These are phyloP conservation scores for Phataginus tetradactyla DNA, from an alignment of 2,797 vertebrate genomes.

Conservation along the genomic window DNA sequence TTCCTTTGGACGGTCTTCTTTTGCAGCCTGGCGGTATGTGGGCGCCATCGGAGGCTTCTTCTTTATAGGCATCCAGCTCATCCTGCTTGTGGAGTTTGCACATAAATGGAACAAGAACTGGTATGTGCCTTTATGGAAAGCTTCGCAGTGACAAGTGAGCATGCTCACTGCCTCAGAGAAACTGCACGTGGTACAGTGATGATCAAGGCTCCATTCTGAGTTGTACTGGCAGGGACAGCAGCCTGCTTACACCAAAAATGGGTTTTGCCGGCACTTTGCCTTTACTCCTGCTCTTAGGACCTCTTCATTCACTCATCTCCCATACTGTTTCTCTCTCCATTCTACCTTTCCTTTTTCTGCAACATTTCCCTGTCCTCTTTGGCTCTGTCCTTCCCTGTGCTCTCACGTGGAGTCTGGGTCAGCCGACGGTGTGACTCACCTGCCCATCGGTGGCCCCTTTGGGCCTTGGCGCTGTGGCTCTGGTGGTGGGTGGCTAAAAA, in stretches of 20 bases:
- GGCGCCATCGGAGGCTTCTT: slow-evolving; percentile 91
- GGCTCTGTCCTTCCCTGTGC: background rate
- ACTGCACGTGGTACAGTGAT: background rate
- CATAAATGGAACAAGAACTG: slow-evolving; percentile 99
- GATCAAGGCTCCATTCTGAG: background rate
- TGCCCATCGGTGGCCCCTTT: background rate
- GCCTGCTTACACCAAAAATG: background rate
- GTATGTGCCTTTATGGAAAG: slow-evolving; percentile 86
- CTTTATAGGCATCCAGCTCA: slow-evolving; percentile 95
- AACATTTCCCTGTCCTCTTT: background rate
- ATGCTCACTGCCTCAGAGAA: background rate
- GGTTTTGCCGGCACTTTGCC: background rate
- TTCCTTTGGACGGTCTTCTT: slow-evolving; percentile 51
- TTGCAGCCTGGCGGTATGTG: slow-evolving; percentile 95
- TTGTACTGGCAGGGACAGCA: background rate
- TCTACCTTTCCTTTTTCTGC: background rate
- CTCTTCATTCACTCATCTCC: background rate
- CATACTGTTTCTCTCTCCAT: background rate
- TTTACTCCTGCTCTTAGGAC: background rate
- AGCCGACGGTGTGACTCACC: background rate
- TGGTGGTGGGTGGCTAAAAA: background rate
- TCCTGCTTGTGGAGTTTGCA: slow-evolving; percentile 96
- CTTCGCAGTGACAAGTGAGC: background rate
- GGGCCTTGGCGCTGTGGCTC: background rate
- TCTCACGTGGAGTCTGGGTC: background rate